These are phyloP conservation scores for Leptinotarsa juncta DNA, from an alignment of 2,888 invertebrate genomes.

Conservation along the genomic window DNA sequence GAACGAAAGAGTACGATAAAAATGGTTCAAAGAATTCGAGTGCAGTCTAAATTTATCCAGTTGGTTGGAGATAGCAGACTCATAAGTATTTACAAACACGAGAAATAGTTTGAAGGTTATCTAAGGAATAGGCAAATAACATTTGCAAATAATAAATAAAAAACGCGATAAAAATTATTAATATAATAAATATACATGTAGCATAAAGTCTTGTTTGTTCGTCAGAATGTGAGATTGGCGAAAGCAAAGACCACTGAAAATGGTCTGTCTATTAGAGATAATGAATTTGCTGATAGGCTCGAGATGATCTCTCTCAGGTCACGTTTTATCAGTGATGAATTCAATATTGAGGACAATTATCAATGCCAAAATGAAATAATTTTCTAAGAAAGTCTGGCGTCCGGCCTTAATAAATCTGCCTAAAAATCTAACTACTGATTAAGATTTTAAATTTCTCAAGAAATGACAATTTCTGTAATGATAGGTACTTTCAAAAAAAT, in stretches of 20 bases:
- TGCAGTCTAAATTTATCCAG: slow-evolving; percentile 38
- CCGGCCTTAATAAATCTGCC: too few species aligned
- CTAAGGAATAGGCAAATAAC: slow-evolving; percentile 57
- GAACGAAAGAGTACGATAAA: slow-evolving; percentile 24
- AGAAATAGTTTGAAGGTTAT: slow-evolving; percentile 57
- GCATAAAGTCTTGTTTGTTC: slow-evolving; percentile 17
- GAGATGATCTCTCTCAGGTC: slow-evolving; percentile 8
- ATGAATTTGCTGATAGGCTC: not conserved
- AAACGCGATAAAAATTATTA: slow-evolving; percentile 35
- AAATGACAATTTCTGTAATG: too few species aligned
- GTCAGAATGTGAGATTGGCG: slow-evolving; percentile 5
- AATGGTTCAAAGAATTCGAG: slow-evolving; percentile 25
- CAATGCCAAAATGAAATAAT: too few species aligned
- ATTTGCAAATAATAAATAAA: slow-evolving; percentile 43
- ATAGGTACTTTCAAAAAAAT: too few species aligned
- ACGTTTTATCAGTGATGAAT: not conserved
- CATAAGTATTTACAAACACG: slow-evolving; percentile 47
- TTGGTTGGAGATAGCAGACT: slow-evolving; percentile 34
- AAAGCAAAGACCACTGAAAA: slow-evolving; percentile 15
- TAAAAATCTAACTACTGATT: too few species aligned
- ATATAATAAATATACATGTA: slow-evolving; percentile 19
- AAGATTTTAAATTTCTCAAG: too few species aligned
- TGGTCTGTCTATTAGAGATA: slow-evolving; percentile 10
- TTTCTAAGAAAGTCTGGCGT: too few species aligned
- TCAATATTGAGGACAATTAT: too few species aligned